Base-by-base conservation (phyloP, 2,797 vertebrate genomes). In the Epinephelus awoara region DNA sequence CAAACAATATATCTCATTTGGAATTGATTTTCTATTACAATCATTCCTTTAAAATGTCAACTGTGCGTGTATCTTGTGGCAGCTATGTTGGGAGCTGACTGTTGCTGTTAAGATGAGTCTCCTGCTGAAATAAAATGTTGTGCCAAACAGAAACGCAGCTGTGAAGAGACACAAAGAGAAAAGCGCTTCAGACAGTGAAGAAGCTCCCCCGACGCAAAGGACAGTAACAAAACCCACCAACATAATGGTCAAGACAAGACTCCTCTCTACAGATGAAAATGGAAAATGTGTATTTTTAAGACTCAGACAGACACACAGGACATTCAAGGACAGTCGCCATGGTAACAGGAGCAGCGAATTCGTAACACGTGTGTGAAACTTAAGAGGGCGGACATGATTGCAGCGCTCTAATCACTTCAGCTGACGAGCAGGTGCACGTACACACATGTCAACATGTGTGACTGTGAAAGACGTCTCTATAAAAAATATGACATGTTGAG, bases 321-420 rank as follows among this genome's bases (percentile, higher is more conserved):
- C 80, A 72, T 76, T 85, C 83, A 83, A 87, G 82, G 79, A 82
- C 68, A 83, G 92, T 93, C 70, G 34, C 86, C 88, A 94, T 92
- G 88, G 91, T 73, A 91, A 93, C 89, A 79, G 52, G 27, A 51
- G 12, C 75, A 71, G 76, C 66, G 5, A 77, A 82, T 77, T 75
- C 72, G 75, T 67, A 86, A 85, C 75, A 68, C 8, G 8, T 50
- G 67, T 75, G 67, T 76, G 78, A 79, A 86, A 85, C 76, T 85
- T 72, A 42, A 42, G 72, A 86, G 73, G 75, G 55, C 56, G 57
- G 80, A 85, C 71, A 25, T 84, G 86, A 89, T 87, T 86, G 83
- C 51, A n/a, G 38, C 19, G 14, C 61, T 77, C 50, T 50, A 68
- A 90, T 87, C 72, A 72, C 78, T 84, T 64, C 61, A 65, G 61